Evolutionary conservation across 2,797 vertebrate genomes (phyloP).

Genomic region (Anguilla pacifica): DNA sequence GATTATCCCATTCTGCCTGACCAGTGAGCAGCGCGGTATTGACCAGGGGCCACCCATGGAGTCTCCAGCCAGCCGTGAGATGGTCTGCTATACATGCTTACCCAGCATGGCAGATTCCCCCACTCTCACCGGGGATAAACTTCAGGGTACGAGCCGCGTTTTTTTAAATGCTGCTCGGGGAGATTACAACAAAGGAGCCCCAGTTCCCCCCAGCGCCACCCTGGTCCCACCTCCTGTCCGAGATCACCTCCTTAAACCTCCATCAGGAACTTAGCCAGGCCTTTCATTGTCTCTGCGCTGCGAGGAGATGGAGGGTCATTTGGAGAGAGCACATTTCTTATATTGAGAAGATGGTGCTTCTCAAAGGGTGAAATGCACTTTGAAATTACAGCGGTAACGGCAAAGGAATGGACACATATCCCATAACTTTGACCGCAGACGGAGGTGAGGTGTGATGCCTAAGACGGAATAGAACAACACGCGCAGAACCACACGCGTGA

Average conservation of each 20-base stretch:
- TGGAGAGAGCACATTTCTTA: constrained; percentile 35
- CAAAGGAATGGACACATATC: constrained; percentile 69
- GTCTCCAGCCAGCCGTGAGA: constrained; percentile 78
- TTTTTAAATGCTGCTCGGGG: constrained; percentile 51
- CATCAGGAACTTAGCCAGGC: constrained; percentile 51
- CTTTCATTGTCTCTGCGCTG: constrained; percentile 64
- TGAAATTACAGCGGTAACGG: constrained; percentile 71
- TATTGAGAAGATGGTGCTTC: constrained; percentile 25
- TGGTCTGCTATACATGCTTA: constrained; percentile 80
- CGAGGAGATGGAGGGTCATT: constrained; percentile 66
- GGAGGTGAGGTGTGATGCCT: not conserved
- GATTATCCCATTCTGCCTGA: constrained; percentile 78
- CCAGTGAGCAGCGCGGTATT: constrained; percentile 73
- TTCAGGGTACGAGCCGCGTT: constrained; percentile 58
- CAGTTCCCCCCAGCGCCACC: not conserved
- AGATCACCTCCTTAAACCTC: constrained; percentile 48
- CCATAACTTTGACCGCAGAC: constrained; percentile 46
- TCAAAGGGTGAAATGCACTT: constrained; percentile 67
- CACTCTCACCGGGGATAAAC: constrained; percentile 68
- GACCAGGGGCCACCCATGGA: constrained; percentile 79
- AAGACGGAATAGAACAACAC: not conserved
- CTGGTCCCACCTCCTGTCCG: constrained; percentile 42
- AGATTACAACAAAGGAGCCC: constrained; percentile 47
- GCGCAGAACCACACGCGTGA: not conserved
- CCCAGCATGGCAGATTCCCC: constrained; percentile 74